Base-by-base conservation (phyloP, 1,140 invertebrate genomes). In the Heliothis subflexa region DNA sequence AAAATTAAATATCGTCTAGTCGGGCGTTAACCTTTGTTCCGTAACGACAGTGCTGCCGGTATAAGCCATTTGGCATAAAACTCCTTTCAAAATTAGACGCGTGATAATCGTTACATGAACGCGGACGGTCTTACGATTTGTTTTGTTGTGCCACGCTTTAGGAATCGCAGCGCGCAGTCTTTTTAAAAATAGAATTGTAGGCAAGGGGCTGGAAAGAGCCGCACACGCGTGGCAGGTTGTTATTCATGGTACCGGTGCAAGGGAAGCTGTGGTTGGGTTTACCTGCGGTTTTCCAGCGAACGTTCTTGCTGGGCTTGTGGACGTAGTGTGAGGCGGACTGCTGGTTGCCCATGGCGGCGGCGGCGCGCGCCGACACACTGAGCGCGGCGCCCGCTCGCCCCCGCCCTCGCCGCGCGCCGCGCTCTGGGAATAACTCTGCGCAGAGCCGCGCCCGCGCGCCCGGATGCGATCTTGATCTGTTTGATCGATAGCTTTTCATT, bases 221-320 rank as follows among this genome's bases (percentile, higher is more conserved):
- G 52, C 12, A 50, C 68, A 64, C 11, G 50, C 54, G 80, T 77
- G 75, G 79, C 77, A 73, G 61, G 64, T 77, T 54, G 21, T 47
- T 62, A 57, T 78, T 52, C 18, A 77, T 28, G 81, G 80, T 76
- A 33, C 55, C 75, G 68, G 68, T 59, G 72, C 50, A 14, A 52
- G 50, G 59, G 49, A 61, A 13, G 47, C 54, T 57, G 72, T 61
- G 81, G 79, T 73, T 80, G 33, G 68, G 64, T 82, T 89, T 95
- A 96, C 96, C 96, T 96, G 96, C 96, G 66, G 96, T 95, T 93
- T 96, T 96, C 96, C 96, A 96, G 92, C 96, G 96, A 75, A 96
- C 96, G 95, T 96, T 96, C 93, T 97, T 97, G 83, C 96, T 96
- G 84, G 95, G 95, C 85, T 95, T 95, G 86, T 88, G 85, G 72